Evolutionary conservation across 2,888 invertebrate genomes (phyloP), one percentile per base, ranked within the genome.

Genomic region (Cataglyphis altisquamis): DNA sequence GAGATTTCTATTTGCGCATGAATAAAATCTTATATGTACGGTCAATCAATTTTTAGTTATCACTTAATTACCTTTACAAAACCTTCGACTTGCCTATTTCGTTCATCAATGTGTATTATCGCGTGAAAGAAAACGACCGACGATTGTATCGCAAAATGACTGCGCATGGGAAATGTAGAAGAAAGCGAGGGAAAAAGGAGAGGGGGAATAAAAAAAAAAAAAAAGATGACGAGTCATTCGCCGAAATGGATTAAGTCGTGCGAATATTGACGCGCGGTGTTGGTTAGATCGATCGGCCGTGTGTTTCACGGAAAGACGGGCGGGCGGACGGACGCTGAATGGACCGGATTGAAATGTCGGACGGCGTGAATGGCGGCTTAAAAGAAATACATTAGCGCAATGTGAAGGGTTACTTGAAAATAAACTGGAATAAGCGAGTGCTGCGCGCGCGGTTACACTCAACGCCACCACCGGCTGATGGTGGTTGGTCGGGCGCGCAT

Each of bases 351-450:
- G 93, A 94, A 93, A 93, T 91, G 92, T 94, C 91, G 90, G 82
- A 87, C 84, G 88, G 86, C 78, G 78, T 93, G 91, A 93, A 93
- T 92, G 89, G 90, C 87, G 89, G 81, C 90, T 88, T 91, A 88
- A 93, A 93, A 92, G 93, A 92, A 93, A 91, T 92, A 91, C 94
- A 94, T 94, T 94, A 94, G 92, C 92, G 90, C 88, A 89, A 90
- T 89, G 87, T 90, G 91, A 92, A 92, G 91, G 91, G 91, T 93
- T 92, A 90, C 91, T 91, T 87, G 88, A 90, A 91, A 92, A 92
- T 89, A 89, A 92, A 90, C 88, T 85, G 82, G 88, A 88, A 84
- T 87, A 88, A 88, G 81, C 83, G 84, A 84, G 88, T 80, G 78
- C 66, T 39, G 67, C 66, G 82, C 57, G 45, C 84, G 64, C 60